Evolutionary conservation across 92 coral and sea anemone species (phyloP).

Genomic region (Phymanthus crucifer): DNA sequence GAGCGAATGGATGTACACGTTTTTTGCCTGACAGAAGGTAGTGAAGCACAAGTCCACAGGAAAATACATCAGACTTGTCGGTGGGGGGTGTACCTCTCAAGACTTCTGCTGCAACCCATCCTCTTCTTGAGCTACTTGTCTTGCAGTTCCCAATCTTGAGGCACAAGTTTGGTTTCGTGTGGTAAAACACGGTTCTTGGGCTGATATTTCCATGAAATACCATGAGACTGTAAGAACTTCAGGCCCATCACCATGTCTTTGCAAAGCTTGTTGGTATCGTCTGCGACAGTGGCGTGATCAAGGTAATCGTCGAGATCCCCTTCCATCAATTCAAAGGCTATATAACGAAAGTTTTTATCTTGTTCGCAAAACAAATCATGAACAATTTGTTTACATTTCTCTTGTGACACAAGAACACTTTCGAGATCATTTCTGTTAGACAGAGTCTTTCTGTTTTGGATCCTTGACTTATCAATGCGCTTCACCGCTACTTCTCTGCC

Average conservation of each 20-base stretch:
- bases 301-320: not conserved
- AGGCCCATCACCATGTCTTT: not conserved
- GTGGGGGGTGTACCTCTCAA: not conserved
- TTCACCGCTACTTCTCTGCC: slow-evolving; percentile 45
- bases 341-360: slow-evolving; percentile 1
- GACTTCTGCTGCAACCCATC: too few species aligned
- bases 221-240: not conserved
- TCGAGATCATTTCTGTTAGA: not conserved
- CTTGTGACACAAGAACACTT: slow-evolving; percentile 10
- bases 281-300: not conserved
- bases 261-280: not conserved
- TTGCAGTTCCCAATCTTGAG: too few species aligned
- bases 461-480: slow-evolving; percentile 15
- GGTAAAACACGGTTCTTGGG: too few species aligned
- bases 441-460: too few species aligned
- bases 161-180: too few species aligned
- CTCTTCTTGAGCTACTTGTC: too few species aligned
- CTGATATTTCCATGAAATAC: not conserved
- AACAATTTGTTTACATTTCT: slow-evolving; percentile 21
- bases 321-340: slow-evolving; percentile 25
- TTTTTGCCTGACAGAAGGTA: too few species aligned
- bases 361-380: not conserved
- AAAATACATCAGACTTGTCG: not conserved
- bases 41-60: too few species aligned
- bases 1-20: slow-evolving; percentile 1